phyloP scores from a whole-genome alignment of 2,888 invertebrate species.

The Caenorhabditis afra region DNA sequence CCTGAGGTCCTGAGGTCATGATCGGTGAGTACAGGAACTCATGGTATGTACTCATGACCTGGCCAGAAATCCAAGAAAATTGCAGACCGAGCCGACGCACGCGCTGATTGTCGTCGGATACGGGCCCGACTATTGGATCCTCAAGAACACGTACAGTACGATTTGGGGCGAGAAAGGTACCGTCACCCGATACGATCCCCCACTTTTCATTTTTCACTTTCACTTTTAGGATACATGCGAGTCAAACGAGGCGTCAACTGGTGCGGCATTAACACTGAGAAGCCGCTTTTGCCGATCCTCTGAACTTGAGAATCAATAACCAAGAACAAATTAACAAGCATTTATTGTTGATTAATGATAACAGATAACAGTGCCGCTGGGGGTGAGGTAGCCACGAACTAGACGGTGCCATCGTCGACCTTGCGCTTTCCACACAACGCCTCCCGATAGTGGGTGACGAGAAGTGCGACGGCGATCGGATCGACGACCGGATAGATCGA shows the following conservation, averaged over 20 bases:
- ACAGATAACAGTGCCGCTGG: no score
- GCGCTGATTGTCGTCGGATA: conserved; percentile 47
- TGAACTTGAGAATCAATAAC: conserved; percentile 13
- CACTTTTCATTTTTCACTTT: neutral
- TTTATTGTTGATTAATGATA: no score
- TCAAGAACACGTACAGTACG: conserved; percentile 49
- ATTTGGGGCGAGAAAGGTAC: conserved; percentile 53
- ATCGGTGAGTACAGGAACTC: no score
- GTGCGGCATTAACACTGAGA: conserved; percentile 52
- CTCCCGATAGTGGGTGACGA: conserved; percentile 16
- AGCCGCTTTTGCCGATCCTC: conserved; percentile 41
- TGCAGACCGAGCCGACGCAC: conserved; percentile 43
- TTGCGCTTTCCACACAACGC: neutral
- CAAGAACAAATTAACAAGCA: no score
- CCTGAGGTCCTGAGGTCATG: no score
- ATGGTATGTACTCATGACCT: no score
- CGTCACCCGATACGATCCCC: no score
- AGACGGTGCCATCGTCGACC: no score
- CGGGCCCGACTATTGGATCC: conserved; percentile 48
- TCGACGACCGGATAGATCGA: conserved; percentile 19
- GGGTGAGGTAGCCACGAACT: no score
- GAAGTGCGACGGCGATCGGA: conserved; percentile 19
- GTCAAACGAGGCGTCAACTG: conserved; percentile 50
- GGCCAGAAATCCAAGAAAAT: neutral
- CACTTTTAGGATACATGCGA: conserved; percentile 36